A percentile compares a stretch with the other conserved stretches of the same genome.
Evolutionary conservation across 2,888 invertebrate species (phyloP).

Genomic region (Drosophila stalkeri): DNA sequence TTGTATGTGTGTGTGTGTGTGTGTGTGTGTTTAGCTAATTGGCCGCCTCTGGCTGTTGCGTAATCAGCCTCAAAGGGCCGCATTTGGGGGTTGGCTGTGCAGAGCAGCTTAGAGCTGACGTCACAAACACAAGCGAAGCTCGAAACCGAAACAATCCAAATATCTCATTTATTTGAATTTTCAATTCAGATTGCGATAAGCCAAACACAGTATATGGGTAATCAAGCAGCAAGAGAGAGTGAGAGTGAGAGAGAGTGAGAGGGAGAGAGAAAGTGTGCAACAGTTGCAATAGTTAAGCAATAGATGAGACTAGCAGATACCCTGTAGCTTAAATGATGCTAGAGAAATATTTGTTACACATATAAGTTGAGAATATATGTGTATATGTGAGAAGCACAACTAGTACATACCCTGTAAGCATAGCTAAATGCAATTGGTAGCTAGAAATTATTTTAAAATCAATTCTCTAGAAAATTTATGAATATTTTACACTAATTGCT

Average conservation of each 20-base stretch:
- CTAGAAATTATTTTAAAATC: background rate
- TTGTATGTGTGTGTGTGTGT: background rate
- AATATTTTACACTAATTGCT: background rate
- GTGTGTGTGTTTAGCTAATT: constrained; percentile 38
- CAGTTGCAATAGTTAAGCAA: background rate
- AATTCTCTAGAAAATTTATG: background rate
- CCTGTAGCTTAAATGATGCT: background rate
- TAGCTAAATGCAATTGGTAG: background rate
- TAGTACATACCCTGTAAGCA: background rate
- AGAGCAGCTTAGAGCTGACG: constrained; percentile 42
- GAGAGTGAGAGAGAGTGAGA: no score
- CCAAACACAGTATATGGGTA: constrained; percentile 40
- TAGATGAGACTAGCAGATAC: constrained; percentile 6
- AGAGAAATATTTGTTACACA: background rate
- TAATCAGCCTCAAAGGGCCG: constrained; percentile 36
- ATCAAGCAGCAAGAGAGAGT: constrained; percentile 23
- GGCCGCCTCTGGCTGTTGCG: constrained; percentile 52
- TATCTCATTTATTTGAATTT: constrained; percentile 62
- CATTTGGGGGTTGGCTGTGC: background rate
- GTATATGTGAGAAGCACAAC: background rate
- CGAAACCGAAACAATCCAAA: constrained; percentile 33
- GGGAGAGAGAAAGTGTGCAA: background rate
- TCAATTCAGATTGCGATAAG: constrained; percentile 66
- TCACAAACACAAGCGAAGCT: constrained; percentile 37
- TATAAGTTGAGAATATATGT: no score